These are phyloP conservation scores for Micronycteris hirsuta DNA, from an alignment of 2,113 vertebrate genomes.

Conservation along the genomic window DNA sequence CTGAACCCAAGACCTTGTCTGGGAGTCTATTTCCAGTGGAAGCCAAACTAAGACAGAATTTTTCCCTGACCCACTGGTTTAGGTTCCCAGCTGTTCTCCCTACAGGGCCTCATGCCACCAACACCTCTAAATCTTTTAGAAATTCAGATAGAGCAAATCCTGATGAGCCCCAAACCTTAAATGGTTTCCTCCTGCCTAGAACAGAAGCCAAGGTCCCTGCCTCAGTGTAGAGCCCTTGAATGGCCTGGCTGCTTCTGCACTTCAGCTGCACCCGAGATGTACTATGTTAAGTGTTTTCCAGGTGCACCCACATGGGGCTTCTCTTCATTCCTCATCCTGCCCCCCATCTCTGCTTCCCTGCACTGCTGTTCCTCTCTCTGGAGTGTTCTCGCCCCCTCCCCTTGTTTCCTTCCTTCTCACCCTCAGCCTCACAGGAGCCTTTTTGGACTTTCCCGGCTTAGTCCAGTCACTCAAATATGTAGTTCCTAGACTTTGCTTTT, in stretches of 20 bases:
- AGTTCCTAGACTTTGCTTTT: neutral
- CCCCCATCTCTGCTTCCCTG: neutral
- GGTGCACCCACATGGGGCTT: neutral
- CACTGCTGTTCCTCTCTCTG: neutral
- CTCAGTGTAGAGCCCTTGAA: neutral
- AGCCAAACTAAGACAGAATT: neutral
- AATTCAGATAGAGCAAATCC: neutral
- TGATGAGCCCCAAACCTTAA: neutral
- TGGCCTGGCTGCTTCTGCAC: neutral
- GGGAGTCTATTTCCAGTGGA: neutral
- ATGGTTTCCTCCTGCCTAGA: neutral
- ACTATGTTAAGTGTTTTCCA: neutral
- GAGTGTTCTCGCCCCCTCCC: neutral
- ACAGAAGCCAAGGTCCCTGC: neutral
- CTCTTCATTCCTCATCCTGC: neutral
- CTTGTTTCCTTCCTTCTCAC: neutral
- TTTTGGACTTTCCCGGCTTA: neutral
- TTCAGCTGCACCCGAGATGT: neutral
- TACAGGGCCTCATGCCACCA: neutral
- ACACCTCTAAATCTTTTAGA: neutral
- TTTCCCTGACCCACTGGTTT: neutral
- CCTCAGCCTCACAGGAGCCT: neutral
- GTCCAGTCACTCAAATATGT: neutral
- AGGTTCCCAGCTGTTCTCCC: neutral
- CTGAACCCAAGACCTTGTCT: neutral